Base-by-base conservation (phyloP, 2,888 invertebrate species). In the Podabrus alpinus region DNA sequence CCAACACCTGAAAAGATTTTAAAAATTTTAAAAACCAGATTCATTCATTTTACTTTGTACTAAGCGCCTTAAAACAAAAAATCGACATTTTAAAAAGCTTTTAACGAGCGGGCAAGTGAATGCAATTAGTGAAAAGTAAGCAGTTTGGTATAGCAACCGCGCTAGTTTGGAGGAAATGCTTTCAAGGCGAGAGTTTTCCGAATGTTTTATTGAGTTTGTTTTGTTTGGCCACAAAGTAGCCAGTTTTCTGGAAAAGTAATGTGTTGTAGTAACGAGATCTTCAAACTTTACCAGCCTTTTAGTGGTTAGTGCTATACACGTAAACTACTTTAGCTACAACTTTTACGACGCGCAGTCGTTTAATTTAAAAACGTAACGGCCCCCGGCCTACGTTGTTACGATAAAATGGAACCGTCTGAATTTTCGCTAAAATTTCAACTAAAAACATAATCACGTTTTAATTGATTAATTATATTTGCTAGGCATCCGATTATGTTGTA, bases 201-300 rank as follows among this genome's bases (percentile, higher is more conserved):
- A 73, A 66, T 75, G 71, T 75, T 75, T 77, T 77, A 77, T 77
- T 73, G 75, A 77, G 77, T 77, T 77, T 77, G 69, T 75, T 73
- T 81, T 81, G 81, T 81, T 82, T 79, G 79, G 80, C 80, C 81
- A 81, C 81, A 82, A 82, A 82, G 81, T 82, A 82, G 81, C 82
- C 82, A 81, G 81, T 81, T 82, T 82, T 81, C 81, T 80, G 78
- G 77, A 80, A 79, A 81, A 80, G 81, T 82, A 81, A 82, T 82
- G 81, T 79, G 81, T 75, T 80, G 79, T 81, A 77, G 81, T 82
- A 82, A 82, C 81, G 81, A 82, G 81, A 82, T 82, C 81, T 76
- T 77, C 77, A 81, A 82, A 82, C 81, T 82, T 82, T 81, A 82
- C 80, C 82, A 81, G 79, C 80, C 81, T 81, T 81, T 82, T 81